Conservation (phyloP, 2,797 vertebrate genomes). For the Danio choprae region DNA sequence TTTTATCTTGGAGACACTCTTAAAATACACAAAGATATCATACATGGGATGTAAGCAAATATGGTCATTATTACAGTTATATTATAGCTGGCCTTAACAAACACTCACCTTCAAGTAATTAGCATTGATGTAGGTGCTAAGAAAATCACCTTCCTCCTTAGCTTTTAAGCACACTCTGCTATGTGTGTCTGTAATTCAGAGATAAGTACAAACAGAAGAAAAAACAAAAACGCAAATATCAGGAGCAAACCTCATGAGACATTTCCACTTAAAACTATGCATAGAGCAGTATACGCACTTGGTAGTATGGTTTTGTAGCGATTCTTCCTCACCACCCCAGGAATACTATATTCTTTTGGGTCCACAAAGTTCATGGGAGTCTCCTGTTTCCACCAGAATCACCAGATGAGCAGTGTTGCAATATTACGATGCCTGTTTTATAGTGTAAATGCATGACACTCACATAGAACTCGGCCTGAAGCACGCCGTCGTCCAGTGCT, state of each 20-base stretch:
- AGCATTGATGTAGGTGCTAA: conserved; percentile 95
- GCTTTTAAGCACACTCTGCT: conserved; percentile 96
- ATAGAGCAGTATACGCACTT: conserved; percentile 82
- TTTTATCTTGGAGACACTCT: too few species aligned
- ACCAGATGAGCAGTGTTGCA: conserved; percentile 59
- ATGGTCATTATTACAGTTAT: too few species aligned
- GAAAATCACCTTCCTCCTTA: conserved; percentile 90
- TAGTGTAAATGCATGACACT: conserved; percentile 65
- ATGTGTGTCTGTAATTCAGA: conserved; percentile 87
- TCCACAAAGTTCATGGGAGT: conserved; percentile 99
- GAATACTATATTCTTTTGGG: conserved; percentile 96
- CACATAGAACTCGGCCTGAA: conserved; percentile 97
- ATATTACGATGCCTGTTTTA: background rate
- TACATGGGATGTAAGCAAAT: too few species aligned
- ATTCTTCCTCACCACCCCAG: conserved; percentile 97
- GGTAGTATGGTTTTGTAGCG: conserved; percentile 98
- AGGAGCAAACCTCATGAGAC: background rate
- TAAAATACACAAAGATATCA: too few species aligned
- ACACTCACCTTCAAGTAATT: conserved; percentile 95
- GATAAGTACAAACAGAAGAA: background rate
- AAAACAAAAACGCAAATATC: background rate
- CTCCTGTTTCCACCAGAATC: conserved; percentile 81
- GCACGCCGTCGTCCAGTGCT: conserved; percentile 91
- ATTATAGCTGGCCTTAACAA: background rate
- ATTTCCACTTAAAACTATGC: background rate